These are phyloP conservation scores for Oxyruncus cristatus DNA, from an alignment of 2,113 vertebrate species.

Conservation along the genomic window DNA sequence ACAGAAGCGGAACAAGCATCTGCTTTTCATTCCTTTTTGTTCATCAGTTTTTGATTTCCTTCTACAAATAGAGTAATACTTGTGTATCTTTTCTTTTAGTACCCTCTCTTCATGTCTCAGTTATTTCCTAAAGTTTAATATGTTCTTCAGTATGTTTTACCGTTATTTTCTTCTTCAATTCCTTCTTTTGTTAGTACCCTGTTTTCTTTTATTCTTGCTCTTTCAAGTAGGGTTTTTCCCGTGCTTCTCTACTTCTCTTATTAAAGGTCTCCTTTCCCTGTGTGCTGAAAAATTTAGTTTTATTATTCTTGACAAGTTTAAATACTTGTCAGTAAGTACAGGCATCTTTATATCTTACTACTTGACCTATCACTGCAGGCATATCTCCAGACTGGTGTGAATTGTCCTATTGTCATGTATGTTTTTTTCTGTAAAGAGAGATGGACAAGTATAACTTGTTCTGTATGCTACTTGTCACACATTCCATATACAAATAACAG, in stretches of 20 bases:
- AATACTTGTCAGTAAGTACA: background rate
- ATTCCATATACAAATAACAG: background rate
- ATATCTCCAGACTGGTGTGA: background rate
- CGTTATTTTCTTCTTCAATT: background rate
- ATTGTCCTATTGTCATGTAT: background rate
- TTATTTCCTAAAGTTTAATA: background rate
- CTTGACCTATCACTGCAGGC: background rate
- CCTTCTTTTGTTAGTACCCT: background rate
- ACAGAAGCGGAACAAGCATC: background rate
- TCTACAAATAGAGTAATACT: background rate
- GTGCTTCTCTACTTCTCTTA: background rate
- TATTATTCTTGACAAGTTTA: conserved; percentile 12
- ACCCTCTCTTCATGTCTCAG: background rate
- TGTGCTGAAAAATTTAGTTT: background rate
- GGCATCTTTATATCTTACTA: background rate
- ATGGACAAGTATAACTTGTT: background rate
- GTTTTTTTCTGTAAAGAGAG: background rate
- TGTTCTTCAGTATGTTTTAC: background rate
- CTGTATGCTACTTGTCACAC: background rate
- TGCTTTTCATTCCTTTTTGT: background rate
- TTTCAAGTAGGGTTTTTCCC: background rate
- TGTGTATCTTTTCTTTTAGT: background rate
- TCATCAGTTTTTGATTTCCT: background rate
- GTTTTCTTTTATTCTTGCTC: background rate
- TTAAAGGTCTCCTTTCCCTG: background rate